Percentiles rank a stretch among this genome's conserved stretches.
phyloP scores from a whole-genome alignment of 2,888 invertebrate genomes.

The Amblyjoppa fuscipennis region DNA sequence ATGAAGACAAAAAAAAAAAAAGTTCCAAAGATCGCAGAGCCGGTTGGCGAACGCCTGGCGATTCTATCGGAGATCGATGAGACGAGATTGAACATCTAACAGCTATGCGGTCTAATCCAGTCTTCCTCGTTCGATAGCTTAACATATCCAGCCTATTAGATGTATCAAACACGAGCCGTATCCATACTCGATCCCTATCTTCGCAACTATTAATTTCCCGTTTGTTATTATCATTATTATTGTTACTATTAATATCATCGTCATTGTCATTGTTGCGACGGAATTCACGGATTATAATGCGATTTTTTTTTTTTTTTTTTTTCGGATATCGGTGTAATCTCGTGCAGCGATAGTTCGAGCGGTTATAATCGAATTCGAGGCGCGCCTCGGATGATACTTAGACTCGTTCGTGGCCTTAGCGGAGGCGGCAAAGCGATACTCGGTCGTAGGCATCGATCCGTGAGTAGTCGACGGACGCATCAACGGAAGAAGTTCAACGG shows the following conservation, averaged over 20 bases:
- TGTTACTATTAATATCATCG: neutral
- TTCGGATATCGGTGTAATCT: neutral
- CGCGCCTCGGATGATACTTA: conserved; percentile 57
- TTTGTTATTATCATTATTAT: neutral
- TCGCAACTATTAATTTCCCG: too few species aligned
- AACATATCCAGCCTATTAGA: conserved; percentile 12
- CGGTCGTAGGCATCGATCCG: conserved; percentile 41
- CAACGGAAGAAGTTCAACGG: conserved; percentile 13
- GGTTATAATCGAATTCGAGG: conserved; percentile 72
- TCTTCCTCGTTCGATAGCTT: conserved; percentile 30
- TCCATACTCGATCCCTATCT: neutral
- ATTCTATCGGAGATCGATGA: conserved; percentile 24
- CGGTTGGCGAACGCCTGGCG: neutral
- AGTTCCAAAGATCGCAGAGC: neutral
- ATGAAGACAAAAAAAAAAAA: neutral
- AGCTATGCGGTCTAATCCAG: conserved; percentile 28
- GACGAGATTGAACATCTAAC: conserved; percentile 30
- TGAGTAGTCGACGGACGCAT: conserved; percentile 23
- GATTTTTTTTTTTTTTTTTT: neutral
- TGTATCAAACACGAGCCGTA: neutral
- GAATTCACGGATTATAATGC: neutral
- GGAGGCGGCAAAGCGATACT: conserved; percentile 45
- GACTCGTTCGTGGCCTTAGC: conserved; percentile 9
- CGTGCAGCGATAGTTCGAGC: neutral
- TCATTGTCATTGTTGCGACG: neutral